Conservation (phyloP, 2,113 vertebrate species). For the Neolamprologus hecqui region DNA sequence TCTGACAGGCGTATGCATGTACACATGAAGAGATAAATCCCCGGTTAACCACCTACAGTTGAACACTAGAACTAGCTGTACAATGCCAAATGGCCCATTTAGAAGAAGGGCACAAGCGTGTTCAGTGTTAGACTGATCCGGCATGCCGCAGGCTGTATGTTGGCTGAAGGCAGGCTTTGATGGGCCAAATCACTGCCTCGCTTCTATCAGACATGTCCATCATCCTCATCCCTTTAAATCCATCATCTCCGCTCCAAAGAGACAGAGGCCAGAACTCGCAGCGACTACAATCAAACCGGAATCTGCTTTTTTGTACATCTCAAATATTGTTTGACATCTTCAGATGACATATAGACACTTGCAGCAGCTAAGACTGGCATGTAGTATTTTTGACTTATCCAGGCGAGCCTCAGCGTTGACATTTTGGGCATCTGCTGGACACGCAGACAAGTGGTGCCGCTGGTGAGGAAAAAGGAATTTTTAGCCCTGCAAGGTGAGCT, state of each 20-base stretch:
- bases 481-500: not conserved
- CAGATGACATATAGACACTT: not conserved
- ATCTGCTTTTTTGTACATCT: not conserved
- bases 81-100: not conserved
- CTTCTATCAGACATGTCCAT: conserved; percentile 49
- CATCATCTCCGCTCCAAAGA: conserved; percentile 12
- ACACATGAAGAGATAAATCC: not conserved
- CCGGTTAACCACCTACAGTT: not conserved
- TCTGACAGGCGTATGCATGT: not conserved
- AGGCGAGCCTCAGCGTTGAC: not conserved
- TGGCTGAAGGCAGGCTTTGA: conserved; percentile 57
- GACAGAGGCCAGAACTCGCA: conserved; percentile 15
- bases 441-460: not conserved
- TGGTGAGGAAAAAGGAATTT: not conserved
- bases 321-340: conserved; percentile 8
- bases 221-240: conserved; percentile 43
- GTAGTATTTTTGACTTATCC: conserved; percentile 22
- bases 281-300: not conserved
- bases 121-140: conserved; percentile 27
- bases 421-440: conserved; percentile 3
- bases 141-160: conserved; percentile 55
- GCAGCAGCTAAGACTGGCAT: not conserved
- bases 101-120: not conserved
- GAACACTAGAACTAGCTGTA: not conserved
- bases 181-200: conserved; percentile 55